Evolutionary conservation across 2,113 vertebrate genomes (phyloP), one percentile per base, ranked within the genome.

Genomic region (Hypomesus transpacificus): DNA sequence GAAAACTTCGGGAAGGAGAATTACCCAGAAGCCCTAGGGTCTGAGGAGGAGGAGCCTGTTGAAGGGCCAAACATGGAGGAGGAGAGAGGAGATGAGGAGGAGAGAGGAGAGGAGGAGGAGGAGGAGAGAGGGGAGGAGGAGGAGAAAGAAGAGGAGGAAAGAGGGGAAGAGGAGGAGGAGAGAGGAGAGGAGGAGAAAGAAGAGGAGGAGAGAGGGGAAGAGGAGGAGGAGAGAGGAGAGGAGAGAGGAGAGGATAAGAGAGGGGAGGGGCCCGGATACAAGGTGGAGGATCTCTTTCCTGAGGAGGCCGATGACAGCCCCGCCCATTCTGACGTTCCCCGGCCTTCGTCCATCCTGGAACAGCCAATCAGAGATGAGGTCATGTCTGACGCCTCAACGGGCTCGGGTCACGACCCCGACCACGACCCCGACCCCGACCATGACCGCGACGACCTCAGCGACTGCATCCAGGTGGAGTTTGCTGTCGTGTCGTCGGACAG

Each of bases 401-500:
- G 75, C 70, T 86, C 83, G 69, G 70, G 74, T 51, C 79, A 79
- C 0, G 81, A 87, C 68, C 75, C 67, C 16, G 76, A 83, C 74
- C 76, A 70, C 13, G 78, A 83, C 73, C 76, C 69, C 39, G 89
- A 88, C 0, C 75, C 67, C 16, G 76, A 83, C 74, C 76, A 70
- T 13, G 78, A 83, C 73, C 76, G 71, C 39, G 89, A 88, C 0
- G 85, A 90, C 71, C 77, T 90, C 3, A 88, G 89, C 21, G 88
- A 89, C 72, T 90, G 90, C 69, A 78, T 91, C 59, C 88, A 90
- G 52, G 90, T 89, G 1, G 89, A 92, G 61, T 81, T 90, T 56
- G 90, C 90, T 0, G 68, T 87, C 0, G 85, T 91, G 17, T 89
- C 82, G 67, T 92, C 91, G 1, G 90, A 92, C 79, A 91, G 90